Evolutionary conservation across 2,888 invertebrate genomes (phyloP).

Genomic region (Nephrotoma appendiculata): DNA sequence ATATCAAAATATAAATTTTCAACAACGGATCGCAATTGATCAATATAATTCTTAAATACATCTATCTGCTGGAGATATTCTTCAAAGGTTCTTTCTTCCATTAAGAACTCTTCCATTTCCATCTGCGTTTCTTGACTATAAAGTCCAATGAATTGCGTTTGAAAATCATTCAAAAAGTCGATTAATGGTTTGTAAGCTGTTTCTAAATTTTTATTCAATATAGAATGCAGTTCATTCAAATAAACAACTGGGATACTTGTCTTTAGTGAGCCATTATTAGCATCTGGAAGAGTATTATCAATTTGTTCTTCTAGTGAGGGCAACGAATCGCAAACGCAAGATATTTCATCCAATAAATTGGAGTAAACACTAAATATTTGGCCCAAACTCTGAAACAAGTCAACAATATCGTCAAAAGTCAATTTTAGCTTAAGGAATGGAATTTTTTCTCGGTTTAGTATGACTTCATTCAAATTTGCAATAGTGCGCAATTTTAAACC

Average conservation of each 20-base stretch:
- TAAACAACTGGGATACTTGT: constrained; percentile 44
- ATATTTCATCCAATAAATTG: constrained; percentile 40
- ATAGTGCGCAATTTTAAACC: constrained; percentile 53
- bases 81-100: constrained; percentile 39
- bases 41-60: constrained; percentile 43
- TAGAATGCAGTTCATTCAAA: constrained; percentile 35
- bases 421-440: constrained; percentile 45
- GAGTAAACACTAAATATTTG: constrained; percentile 42
- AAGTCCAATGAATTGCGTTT: constrained; percentile 40
- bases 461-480: constrained; percentile 40
- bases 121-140: constrained; percentile 37
- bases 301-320: constrained; percentile 38
- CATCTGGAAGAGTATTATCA: constrained; percentile 31
- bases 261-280: constrained; percentile 37
- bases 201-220: constrained; percentile 37
- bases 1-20: constrained; percentile 54
- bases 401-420: constrained; percentile 25
- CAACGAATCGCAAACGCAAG: constrained; percentile 40
- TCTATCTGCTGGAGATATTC: constrained; percentile 44
- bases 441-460: constrained; percentile 37
- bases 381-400: constrained; percentile 42
- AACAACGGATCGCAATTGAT: constrained; percentile 44
- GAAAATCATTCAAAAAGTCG: constrained; percentile 38
- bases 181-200: constrained; percentile 40
- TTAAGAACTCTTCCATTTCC: constrained; percentile 35